A percentile compares a stretch with the other conserved stretches of the same genome.
phyloP scores from a whole-genome alignment of 2,888 invertebrate genomes.

The Apamea crenata region DNA sequence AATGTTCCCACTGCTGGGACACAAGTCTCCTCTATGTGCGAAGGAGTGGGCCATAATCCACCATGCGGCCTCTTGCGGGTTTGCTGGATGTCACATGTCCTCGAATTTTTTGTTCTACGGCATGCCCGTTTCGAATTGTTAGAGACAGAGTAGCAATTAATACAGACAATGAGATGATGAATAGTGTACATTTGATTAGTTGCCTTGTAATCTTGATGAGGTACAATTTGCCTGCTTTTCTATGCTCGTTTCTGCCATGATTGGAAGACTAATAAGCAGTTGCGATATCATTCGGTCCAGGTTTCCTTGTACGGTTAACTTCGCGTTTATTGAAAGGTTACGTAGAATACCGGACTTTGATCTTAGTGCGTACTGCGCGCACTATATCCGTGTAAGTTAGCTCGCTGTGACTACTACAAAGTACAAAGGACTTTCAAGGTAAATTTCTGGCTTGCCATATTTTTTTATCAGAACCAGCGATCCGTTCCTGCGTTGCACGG shows the following conservation, averaged over 20 bases:
- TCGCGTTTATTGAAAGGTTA: conserved; percentile 60
- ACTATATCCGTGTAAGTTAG: conserved; percentile 52
- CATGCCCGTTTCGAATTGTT: neutral
- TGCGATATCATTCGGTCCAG: conserved; percentile 50
- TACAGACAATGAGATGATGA: neutral
- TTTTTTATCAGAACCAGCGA: conserved; percentile 73
- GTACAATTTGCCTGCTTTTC: conserved; percentile 39
- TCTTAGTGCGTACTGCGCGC: conserved; percentile 55
- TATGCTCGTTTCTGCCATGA: conserved; percentile 26
- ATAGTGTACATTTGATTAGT: conserved; percentile 10
- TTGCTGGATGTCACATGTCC: neutral
- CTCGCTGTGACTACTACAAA: conserved; percentile 55
- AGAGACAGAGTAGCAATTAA: neutral
- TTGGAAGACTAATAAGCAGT: conserved; percentile 40
- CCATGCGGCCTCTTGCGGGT: neutral
- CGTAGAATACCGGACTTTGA: conserved; percentile 61
- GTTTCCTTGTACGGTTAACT: conserved; percentile 65
- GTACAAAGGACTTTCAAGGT: conserved; percentile 77
- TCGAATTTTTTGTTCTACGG: neutral
- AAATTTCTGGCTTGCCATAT: conserved; percentile 71
- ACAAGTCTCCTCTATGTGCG: neutral
- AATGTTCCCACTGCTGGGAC: neutral
- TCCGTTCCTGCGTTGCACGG: conserved; percentile 47
- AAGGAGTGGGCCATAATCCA: neutral
- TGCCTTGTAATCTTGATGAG: conserved; percentile 13